Evolutionary conservation across 2,797 vertebrate genomes (phyloP), one percentile per base, ranked within the genome.

Genomic region (Myotis myotis): DNA sequence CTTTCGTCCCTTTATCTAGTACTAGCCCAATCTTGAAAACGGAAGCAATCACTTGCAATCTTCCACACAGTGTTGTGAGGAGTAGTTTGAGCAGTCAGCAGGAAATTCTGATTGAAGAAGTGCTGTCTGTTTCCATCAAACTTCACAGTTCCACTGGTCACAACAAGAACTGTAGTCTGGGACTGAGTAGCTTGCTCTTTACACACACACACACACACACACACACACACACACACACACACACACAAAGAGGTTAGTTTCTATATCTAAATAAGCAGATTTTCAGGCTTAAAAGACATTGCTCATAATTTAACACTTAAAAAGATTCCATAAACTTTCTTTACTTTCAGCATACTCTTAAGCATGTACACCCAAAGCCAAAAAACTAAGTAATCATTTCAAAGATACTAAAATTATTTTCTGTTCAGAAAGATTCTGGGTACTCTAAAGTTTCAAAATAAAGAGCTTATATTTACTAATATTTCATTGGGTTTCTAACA

Each of bases 31-130:
- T 99, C 99, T 90, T 99, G 99, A 97, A 99, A 99, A 93, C 99
- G 98, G 98, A 99, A 99, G 98, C 99, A 99, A 96, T 99, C 99
- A 79, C 99, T 99, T 10, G 99, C 99, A 2, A 99, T 99, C 98
- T 99, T 99, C 99, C 99, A 99, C 85, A 99, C 99, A 0, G 99
- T 99, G 57, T 98, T 99, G 98, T 98, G 98, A 10, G 99, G 97
- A 1, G 99, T 98, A 10, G 98, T 98, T 84, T 99, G 99, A 16
- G 99, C 99, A 0, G 99, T 99, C 95, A 99, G 97, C 92, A 99
- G 98, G 98, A 99, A 99, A 95, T 99, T 99, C 98, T 99, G 99
- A 97, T 99, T 99, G 98, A 99, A 99, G 98, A 98, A 99, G 64
- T 99, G 99, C 47, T 98, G 98, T 94, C 99, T 99, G 98, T 99